phyloP scores from a whole-genome alignment of 2,113 vertebrate species.

The Poeciliopsis occidentalis region DNA sequence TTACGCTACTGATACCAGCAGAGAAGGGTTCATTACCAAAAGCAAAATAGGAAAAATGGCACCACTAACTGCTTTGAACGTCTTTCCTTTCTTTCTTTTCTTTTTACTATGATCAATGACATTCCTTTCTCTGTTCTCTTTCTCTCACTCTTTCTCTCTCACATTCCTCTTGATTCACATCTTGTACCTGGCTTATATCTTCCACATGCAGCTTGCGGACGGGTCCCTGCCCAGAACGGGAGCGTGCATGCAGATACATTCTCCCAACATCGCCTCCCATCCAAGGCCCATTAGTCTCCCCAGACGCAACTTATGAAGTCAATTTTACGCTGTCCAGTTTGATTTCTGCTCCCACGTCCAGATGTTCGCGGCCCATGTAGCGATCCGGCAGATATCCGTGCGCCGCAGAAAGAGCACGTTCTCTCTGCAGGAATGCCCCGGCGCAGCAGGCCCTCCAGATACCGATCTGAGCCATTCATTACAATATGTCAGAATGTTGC shows the following conservation, averaged over 20 bases:
- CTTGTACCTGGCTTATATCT: constrained; percentile 83
- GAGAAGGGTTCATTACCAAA: constrained; percentile 31
- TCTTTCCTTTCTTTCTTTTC: constrained; percentile 17
- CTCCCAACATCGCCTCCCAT: constrained; percentile 70
- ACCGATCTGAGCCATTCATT: constrained; percentile 73
- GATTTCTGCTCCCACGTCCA: constrained; percentile 75
- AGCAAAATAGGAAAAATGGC: constrained; percentile 4
- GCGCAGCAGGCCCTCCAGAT: constrained; percentile 61
- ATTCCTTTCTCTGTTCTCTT: constrained; percentile 64
- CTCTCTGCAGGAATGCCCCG: constrained; percentile 63
- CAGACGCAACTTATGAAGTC: constrained; percentile 79
- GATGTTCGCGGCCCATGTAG: constrained; percentile 68
- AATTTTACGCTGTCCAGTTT: constrained; percentile 82
- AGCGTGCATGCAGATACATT: constrained; percentile 77
- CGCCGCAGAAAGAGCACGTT: constrained; percentile 67
- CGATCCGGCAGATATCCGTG: constrained; percentile 37
- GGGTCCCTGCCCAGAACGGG: constrained; percentile 71
- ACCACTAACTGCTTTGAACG: constrained; percentile 33
- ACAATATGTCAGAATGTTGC: constrained; percentile 76
- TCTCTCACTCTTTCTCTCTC: constrained; percentile 47
- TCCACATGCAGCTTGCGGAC: constrained; percentile 79
- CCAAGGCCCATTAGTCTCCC: constrained; percentile 76
- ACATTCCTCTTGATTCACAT: constrained; percentile 77
- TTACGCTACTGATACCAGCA: constrained; percentile 9
- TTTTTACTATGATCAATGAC: constrained; percentile 72